A percentile compares a stretch with the other conserved stretches of the same genome.
phyloP scores from a whole-genome alignment of 2,888 invertebrate genomes.

The Lottia gigantea region DNA sequence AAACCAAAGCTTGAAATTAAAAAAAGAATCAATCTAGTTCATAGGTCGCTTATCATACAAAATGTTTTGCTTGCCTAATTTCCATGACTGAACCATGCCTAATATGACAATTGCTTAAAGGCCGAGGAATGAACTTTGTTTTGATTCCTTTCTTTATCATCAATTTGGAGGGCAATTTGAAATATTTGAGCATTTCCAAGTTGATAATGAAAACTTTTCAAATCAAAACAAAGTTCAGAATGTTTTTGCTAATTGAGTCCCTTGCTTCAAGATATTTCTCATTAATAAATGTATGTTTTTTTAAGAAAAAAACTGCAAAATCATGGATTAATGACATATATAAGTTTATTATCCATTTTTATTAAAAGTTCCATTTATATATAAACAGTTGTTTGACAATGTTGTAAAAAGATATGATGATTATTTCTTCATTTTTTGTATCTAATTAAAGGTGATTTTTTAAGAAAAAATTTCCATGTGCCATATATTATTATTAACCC shows the following conservation, averaged over 20 bases:
- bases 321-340: too few relatives aligned
- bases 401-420: neutral
- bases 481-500: neutral
- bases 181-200: too few relatives aligned
- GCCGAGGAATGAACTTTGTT: neutral
- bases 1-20: conserved; percentile 10
- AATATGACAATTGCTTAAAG: neutral
- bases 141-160: neutral
- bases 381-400: conserved; percentile 4
- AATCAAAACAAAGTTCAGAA: too few relatives aligned
- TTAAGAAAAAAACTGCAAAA: too few relatives aligned
- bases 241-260: too few relatives aligned
- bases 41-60: conserved; percentile 1
- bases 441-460: neutral
- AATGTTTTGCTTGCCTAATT: conserved; percentile 6
- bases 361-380: conserved; percentile 7
- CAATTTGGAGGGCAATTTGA: too few relatives aligned
- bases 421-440: too few relatives aligned
- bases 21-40: neutral
- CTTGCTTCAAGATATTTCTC: too few relatives aligned
- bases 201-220: too few relatives aligned
- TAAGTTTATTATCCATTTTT: neutral
- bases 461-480: neutral
- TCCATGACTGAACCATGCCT: conserved; percentile 11
- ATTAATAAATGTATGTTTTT: too few relatives aligned